Evolutionary conservation across 2,888 invertebrate species (phyloP).

Genomic region (Chrysodeixis includens): DNA sequence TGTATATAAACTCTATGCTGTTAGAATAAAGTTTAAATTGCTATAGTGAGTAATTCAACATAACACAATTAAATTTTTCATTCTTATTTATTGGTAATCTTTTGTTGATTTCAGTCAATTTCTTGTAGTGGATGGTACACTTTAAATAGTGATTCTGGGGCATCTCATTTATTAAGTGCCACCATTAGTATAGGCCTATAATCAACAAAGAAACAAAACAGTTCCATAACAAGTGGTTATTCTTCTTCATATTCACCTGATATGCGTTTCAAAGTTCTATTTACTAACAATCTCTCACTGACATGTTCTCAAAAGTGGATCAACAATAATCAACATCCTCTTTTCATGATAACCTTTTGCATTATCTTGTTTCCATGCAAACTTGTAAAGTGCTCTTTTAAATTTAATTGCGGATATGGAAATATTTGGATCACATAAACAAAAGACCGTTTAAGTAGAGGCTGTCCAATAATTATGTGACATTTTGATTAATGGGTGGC

Average conservation of each 20-base stretch:
- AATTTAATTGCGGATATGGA: neutral
- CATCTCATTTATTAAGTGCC: no score
- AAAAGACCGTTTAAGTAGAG: neutral
- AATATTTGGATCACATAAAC: neutral
- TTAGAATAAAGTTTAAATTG: no score
- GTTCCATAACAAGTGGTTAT: constrained; percentile 7
- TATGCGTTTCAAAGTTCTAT: constrained; percentile 20
- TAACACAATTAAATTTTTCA: no score
- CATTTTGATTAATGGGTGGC: no score
- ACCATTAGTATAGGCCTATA: constrained; percentile 5
- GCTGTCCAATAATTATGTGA: no score
- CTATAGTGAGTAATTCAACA: no score
- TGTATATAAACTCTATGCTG: no score
- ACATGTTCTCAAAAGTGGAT: constrained; percentile 18
- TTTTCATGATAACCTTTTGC: constrained; percentile 24
- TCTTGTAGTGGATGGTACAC: no score
- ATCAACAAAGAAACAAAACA: constrained; percentile 36
- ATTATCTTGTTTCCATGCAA: constrained; percentile 14
- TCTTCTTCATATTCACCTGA: constrained; percentile 40
- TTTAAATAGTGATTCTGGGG: no score
- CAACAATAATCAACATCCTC: constrained; percentile 28
- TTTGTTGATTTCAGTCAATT: no score
- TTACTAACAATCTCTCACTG: constrained; percentile 28
- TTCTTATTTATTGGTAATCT: no score
- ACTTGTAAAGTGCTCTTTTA: neutral